phyloP scores from a whole-genome alignment of 2,113 vertebrate genomes.

The Cyrtonyx montezumae region DNA sequence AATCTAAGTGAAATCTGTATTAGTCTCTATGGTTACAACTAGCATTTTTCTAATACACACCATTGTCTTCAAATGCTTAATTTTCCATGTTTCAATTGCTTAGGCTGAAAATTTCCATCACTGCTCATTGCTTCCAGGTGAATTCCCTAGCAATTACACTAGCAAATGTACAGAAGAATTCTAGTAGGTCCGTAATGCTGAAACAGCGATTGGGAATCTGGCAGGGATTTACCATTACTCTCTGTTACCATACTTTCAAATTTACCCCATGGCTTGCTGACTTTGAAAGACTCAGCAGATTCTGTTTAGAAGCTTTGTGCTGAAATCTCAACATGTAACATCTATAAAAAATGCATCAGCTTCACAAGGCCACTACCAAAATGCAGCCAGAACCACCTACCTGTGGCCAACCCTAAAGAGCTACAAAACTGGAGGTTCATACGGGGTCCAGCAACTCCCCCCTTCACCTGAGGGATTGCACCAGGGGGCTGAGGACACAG shows the following conservation, averaged over 20 bases:
- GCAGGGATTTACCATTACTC: background rate
- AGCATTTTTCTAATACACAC: constrained; percentile 62
- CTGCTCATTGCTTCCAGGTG: constrained; percentile 63
- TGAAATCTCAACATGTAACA: background rate
- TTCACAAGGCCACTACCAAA: background rate
- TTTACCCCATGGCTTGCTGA: background rate
- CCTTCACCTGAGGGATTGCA: background rate
- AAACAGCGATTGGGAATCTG: background rate
- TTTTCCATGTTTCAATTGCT: constrained; percentile 49
- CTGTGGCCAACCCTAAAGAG: fast-evolving
- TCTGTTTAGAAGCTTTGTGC: background rate
- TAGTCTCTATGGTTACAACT: constrained; percentile 70
- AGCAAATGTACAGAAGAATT: constrained; percentile 55
- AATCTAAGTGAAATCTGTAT: constrained; percentile 40
- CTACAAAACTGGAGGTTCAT: fast-evolving
- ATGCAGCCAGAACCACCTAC: background rate
- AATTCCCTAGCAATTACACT: constrained; percentile 52
- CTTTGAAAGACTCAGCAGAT: constrained; percentile 13
- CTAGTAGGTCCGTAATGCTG: constrained; percentile 21
- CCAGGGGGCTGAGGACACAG: background rate
- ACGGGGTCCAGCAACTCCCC: background rate
- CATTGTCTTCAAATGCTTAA: constrained; percentile 67
- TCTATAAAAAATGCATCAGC: background rate
- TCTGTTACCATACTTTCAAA: background rate
- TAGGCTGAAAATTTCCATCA: constrained; percentile 66